These are phyloP conservation scores for Gorilla gorilla DNA, from an alignment of 2,113 vertebrate species.

Conservation along the genomic window DNA sequence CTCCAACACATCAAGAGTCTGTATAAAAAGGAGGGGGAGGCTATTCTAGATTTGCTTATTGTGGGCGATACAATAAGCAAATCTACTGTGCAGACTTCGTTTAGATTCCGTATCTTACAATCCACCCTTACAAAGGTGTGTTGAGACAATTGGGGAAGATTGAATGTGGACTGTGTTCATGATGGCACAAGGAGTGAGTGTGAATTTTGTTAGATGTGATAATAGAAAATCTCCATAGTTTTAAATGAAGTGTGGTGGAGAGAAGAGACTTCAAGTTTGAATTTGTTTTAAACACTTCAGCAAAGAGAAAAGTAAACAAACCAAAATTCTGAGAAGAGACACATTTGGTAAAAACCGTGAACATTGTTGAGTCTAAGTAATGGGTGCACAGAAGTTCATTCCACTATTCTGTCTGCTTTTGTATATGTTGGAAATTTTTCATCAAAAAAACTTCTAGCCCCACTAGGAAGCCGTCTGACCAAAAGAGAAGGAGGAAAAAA, in stretches of 20 bases:
- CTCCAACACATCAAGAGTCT: background rate
- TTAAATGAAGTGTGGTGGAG: background rate
- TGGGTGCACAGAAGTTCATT: background rate
- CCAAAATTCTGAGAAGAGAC: background rate
- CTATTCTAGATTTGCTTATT: background rate
- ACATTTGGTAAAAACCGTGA: fast-evolving
- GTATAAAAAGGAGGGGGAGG: background rate
- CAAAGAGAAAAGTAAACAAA: background rate
- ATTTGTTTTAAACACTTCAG: background rate
- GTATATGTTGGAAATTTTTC: background rate
- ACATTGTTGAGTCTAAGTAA: background rate
- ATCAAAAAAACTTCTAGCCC: background rate
- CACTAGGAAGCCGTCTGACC: background rate
- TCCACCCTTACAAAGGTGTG: background rate
- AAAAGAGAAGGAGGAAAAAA: background rate
- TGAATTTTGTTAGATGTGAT: background rate
- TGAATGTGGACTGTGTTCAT: background rate
- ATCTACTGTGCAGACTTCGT: background rate
- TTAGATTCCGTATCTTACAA: background rate
- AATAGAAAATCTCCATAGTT: background rate
- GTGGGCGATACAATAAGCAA: background rate
- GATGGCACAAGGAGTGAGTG: fast-evolving
- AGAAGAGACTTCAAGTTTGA: background rate
- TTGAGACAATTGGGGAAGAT: background rate
- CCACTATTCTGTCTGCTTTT: background rate